phyloP scores from a whole-genome alignment of 2,797 vertebrate genomes.

The Schizothorax lantsangensis region DNA sequence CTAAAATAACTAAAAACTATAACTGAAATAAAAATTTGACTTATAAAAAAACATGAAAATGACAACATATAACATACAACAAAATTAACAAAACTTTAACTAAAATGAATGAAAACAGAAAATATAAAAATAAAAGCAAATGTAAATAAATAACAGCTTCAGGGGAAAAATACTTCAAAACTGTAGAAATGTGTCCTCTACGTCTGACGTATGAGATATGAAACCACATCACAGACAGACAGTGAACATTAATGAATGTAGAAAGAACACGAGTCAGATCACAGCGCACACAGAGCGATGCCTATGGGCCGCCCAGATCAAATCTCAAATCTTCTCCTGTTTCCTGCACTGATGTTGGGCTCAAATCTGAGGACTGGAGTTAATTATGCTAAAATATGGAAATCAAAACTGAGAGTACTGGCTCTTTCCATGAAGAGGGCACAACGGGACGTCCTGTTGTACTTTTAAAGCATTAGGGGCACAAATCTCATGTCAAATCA shows the following conservation, averaged over 20 bases:
- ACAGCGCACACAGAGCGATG: not conserved
- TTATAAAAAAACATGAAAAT: no score
- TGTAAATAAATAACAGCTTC: not conserved
- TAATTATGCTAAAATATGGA: not conserved
- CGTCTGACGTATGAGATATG: not conserved
- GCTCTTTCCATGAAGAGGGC: not conserved
- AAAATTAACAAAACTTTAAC: no score
- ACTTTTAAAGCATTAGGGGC: not conserved
- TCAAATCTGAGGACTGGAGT: not conserved
- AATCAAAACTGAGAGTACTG: not conserved
- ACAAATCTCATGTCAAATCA: not conserved
- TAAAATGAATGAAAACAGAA: no score
- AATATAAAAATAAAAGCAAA: no score
- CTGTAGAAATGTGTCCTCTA: not conserved
- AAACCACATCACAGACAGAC: not conserved
- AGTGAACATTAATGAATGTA: conserved; percentile 5
- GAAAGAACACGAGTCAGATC: not conserved
- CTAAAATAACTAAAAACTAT: no score
- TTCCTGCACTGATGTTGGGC: not conserved
- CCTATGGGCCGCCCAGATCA: conserved; percentile 25
- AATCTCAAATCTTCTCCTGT: not conserved
- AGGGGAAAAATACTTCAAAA: not conserved
- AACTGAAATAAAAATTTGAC: no score
- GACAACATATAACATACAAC: no score
- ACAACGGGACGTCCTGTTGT: not conserved